Conservation (phyloP, 2,888 invertebrate genomes). For the Anorthoa munda region DNA sequence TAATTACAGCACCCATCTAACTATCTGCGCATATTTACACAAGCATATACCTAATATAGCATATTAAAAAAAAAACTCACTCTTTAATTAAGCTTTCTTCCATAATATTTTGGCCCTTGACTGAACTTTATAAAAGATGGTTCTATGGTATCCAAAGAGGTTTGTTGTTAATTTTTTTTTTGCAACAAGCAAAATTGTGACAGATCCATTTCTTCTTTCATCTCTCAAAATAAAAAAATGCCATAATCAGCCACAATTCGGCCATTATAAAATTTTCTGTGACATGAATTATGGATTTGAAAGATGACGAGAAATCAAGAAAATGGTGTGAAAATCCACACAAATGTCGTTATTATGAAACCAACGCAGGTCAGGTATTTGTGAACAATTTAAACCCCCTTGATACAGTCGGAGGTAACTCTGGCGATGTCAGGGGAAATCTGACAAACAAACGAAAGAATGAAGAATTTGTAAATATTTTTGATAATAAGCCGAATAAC, state of each 20-base stretch:
- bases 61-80: too few species aligned
- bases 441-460: conserved; percentile 30
- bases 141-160: conserved; percentile 14
- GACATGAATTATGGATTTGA: conserved; percentile 65
- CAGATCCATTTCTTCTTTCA: conserved; percentile 6
- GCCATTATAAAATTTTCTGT: conserved; percentile 68
- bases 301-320: conserved; percentile 41
- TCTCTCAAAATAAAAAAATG: conserved; percentile 24
- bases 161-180: background rate
- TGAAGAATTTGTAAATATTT: conserved; percentile 42
- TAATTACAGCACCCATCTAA: background rate
- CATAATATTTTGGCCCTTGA: background rate
- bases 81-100: too few species aligned
- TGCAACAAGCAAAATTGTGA: conserved; percentile 3
- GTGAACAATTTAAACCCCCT: conserved; percentile 50
- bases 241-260: conserved; percentile 29
- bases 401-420: conserved; percentile 29
- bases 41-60: too few species aligned
- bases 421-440: conserved; percentile 26
- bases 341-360: conserved; percentile 33
- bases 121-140: conserved; percentile 2
- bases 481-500: conserved; percentile 30
- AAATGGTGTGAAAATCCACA: conserved; percentile 34
- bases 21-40: too few species aligned
- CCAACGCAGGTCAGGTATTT: conserved; percentile 40